Conservation (phyloP, 2,888 invertebrate genomes). For the Erebia aethiops region DNA sequence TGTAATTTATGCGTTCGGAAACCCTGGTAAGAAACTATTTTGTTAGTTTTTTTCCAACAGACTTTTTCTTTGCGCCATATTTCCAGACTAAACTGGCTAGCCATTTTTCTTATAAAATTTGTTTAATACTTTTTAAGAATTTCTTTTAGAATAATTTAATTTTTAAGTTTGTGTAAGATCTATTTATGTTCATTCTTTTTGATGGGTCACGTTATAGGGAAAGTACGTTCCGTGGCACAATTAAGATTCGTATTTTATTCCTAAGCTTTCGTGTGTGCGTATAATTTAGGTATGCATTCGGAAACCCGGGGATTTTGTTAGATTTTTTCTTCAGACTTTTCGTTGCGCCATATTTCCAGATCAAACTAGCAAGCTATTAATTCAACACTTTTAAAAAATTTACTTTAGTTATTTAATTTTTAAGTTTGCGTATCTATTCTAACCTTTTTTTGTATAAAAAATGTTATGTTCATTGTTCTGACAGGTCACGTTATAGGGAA, state of each 20-base stretch:
- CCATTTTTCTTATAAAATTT: constrained; percentile 4
- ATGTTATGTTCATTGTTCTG: too few relatives aligned
- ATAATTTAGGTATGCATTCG: constrained; percentile 56
- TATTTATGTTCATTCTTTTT: too few relatives aligned
- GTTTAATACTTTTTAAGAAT: neutral
- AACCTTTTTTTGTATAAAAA: too few relatives aligned
- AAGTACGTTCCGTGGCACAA: too few relatives aligned
- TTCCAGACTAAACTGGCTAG: neutral
- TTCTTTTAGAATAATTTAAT: too few relatives aligned
- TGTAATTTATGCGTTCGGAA: constrained; percentile 59
- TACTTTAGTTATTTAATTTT: too few relatives aligned
- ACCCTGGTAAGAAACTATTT: constrained; percentile 44
- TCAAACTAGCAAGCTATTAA: neutral
- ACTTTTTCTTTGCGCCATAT: constrained; percentile 24
- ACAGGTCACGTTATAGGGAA: too few relatives aligned
- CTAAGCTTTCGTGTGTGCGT: constrained; percentile 53
- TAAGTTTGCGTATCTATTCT: too few relatives aligned
- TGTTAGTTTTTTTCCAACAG: constrained; percentile 33
- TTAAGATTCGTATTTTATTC: constrained; percentile 50
- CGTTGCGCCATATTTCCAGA: constrained; percentile 13
- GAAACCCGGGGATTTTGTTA: constrained; percentile 45
- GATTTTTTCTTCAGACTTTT: constrained; percentile 28
- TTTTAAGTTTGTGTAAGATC: too few relatives aligned
- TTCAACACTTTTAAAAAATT: neutral
- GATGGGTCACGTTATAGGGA: too few relatives aligned